phyloP scores from a whole-genome alignment of 2,888 invertebrate species.

The Agriotes lineatus region DNA sequence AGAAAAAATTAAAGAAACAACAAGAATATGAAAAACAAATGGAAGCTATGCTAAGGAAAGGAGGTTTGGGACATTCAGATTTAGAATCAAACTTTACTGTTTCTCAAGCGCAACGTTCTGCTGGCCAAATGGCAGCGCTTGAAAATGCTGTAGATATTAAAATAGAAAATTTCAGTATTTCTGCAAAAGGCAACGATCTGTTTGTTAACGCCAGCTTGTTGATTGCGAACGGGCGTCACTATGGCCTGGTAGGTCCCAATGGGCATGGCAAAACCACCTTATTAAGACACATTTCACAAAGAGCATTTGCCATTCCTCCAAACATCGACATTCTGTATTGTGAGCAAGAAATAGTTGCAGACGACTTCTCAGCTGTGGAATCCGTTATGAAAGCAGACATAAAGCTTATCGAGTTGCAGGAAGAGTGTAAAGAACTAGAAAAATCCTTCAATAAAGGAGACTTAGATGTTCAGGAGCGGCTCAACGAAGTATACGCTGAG shows the following conservation, averaged over 20 bases:
- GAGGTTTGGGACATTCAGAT: conserved; percentile 90
- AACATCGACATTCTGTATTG: conserved; percentile 97
- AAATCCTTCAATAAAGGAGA: conserved; percentile 80
- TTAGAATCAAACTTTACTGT: conserved; percentile 96
- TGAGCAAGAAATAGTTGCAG: conserved; percentile 98
- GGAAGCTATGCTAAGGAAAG: conserved; percentile 87
- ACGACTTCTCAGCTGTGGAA: conserved; percentile 92
- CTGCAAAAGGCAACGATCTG: conserved; percentile 96
- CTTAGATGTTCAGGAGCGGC: conserved; percentile 78
- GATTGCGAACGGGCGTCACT: conserved; percentile 93
- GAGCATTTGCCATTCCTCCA: conserved; percentile 94
- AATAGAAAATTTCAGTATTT: conserved; percentile 97
- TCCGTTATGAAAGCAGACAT: conserved; percentile 94
- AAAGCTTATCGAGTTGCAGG: conserved; percentile 84
- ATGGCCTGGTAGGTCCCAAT: conserved; percentile 98
- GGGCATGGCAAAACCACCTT: conserved; percentile 99
- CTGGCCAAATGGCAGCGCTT: conserved; percentile 81
- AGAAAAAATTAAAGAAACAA: conserved; percentile 90
- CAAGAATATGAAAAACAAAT: conserved; percentile 90
- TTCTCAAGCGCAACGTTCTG: conserved; percentile 84
- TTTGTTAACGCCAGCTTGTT: conserved; percentile 95
- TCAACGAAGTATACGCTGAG: conserved; percentile 95
- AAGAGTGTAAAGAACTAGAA: conserved; percentile 87
- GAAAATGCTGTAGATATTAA: conserved; percentile 98
- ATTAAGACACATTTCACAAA: conserved; percentile 89